phyloP scores from a whole-genome alignment of 1,140 invertebrate species.

The Ostrea edulis region DNA sequence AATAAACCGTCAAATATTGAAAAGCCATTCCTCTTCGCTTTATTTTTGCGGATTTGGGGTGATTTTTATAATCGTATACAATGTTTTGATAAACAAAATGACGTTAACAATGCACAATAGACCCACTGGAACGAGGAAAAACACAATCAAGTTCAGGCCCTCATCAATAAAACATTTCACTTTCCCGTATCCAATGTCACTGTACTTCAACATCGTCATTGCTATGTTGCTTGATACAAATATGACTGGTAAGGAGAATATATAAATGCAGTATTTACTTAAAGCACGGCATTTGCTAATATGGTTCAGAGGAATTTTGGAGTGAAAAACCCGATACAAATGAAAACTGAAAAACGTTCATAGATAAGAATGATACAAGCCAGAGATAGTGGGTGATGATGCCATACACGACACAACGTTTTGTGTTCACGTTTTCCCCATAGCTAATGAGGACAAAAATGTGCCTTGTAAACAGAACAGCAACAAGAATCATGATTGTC shows the following conservation, averaged over 20 bases:
- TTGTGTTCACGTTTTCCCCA: background rate
- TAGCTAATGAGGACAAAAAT: background rate
- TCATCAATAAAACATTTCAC: background rate
- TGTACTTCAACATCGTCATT: background rate
- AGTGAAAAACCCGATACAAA: background rate
- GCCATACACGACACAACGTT: background rate
- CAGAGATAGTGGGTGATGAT: background rate
- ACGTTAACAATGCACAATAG: background rate
- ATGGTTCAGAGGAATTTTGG: background rate
- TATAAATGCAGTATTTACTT: background rate
- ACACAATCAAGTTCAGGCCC: background rate
- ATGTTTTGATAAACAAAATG: background rate
- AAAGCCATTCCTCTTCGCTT: background rate
- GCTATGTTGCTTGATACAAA: background rate
- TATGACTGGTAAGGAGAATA: background rate
- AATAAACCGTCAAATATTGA: background rate
- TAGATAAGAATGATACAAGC: background rate
- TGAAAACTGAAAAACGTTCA: background rate
- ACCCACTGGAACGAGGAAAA: background rate
- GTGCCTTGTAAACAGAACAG: background rate
- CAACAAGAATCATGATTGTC: background rate
- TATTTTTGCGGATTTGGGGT: background rate
- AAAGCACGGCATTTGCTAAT: background rate
- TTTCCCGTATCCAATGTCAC: constrained; percentile 2
- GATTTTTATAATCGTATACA: background rate